Base-by-base conservation (phyloP, 2,113 vertebrate genomes). In the Amazona vittata region DNA sequence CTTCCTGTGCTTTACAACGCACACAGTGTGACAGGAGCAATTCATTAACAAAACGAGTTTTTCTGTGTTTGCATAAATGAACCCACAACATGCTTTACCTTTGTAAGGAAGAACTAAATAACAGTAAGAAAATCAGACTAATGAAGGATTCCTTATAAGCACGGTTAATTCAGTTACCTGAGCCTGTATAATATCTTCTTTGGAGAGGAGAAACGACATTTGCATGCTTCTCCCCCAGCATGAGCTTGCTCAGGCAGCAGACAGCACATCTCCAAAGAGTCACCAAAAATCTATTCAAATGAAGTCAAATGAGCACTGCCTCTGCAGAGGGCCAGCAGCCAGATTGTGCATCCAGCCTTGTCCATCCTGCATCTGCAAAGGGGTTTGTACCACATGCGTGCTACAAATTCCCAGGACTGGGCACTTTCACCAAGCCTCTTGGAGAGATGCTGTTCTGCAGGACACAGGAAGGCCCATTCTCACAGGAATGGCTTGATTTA, bases 1-100 rank as follows among this genome's bases (percentile, higher is more conserved):
- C 91, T 91, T 52, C 47, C 65, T 46, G 68, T 68, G 76, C 69
- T 97, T 91, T 95, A 91, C 35, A 85, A 55, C 39, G 43, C 81
- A 4, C 81, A 4, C 3, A 9, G 26, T 63, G 85, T 85, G 53
- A 78, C 83, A 95, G 96, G 89, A 97, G 90, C 83, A 64, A 77
- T 52, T 97, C 92, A 97, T 98, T 97, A 96, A 69, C 10, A 79
- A 77, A 81, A 39, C 4, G 16, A 44, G 35, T 73, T 92, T 96
- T 81, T 76, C 83, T 17, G 37, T 43, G 41, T 89, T 93, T 77
- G 80, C 2, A 1, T n/a, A 62, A 86, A 85, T 63, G 62, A 77
- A 60, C 31, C 7, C 46, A 26, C 68, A 69, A 44, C 5, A 19
- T 19, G 28, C 26, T 67, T 83, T 57, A 53, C 33, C 59, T 39